These are phyloP conservation scores for Amphimedon queenslandica DNA, from an alignment of 37 sponge, comb jelly and placozoan species.

Conservation along the genomic window DNA sequence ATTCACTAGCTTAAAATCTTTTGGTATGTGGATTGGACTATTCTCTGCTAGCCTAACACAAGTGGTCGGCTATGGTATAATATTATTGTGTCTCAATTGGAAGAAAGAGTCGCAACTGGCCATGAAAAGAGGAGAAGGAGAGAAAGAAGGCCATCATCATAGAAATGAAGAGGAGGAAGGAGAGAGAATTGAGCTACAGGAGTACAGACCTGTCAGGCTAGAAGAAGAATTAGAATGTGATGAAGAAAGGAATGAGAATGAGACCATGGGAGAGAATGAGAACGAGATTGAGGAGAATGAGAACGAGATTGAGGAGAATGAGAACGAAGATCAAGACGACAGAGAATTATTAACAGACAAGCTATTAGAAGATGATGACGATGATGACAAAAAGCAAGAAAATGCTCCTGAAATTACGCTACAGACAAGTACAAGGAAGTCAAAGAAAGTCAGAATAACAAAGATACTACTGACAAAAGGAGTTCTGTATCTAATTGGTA, in stretches of 20 bases:
- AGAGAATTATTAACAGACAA: not conserved
- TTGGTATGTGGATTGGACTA: conserved; percentile 9
- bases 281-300: not conserved
- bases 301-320: not conserved
- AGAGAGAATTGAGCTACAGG: not conserved
- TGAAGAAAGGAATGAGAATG: not conserved
- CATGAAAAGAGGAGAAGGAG: conserved; percentile 6
- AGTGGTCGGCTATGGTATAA: not conserved
- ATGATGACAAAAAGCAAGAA: no score
- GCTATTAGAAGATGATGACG: not conserved
- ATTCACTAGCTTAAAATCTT: not conserved
- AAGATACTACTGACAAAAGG: not conserved
- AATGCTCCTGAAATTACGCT: no score
- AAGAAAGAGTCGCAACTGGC: conserved; percentile 4
- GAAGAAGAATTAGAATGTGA: conserved; percentile 1
- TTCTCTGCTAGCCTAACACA: not conserved
- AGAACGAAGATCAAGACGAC: not conserved
- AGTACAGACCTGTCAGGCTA: not conserved
- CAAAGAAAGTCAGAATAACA: no score
- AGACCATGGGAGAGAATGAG: not conserved
- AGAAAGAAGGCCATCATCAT: no score
- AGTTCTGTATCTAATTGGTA: not conserved
- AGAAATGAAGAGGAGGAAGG: not conserved
- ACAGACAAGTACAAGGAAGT: no score
- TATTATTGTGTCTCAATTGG: not conserved